Percentiles rank a stretch among this genome's conserved stretches.
phyloP scores from a whole-genome alignment of 2,113 vertebrate species.

The Mustela lutreola region DNA sequence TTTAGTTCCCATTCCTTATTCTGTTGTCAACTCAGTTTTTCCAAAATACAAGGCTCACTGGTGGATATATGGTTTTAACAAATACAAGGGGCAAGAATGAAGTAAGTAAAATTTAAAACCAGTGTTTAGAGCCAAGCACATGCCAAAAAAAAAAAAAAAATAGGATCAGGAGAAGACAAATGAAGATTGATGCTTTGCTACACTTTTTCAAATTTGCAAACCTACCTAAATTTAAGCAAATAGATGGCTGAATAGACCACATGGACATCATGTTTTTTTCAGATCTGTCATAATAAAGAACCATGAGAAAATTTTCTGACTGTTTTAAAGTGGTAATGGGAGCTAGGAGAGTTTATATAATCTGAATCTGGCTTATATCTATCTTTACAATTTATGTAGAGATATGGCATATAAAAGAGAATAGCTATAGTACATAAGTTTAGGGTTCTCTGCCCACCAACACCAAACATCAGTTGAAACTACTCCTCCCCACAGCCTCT shows the following conservation, averaged over 20 bases:
- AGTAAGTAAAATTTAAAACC: neutral
- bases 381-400: neutral
- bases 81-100: neutral
- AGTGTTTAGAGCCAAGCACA: neutral
- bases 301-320: neutral
- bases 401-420: neutral
- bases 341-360: neutral
- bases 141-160: neutral
- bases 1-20: constrained; percentile 7
- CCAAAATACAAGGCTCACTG: neutral
- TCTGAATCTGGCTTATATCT: neutral
- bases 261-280: neutral
- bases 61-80: neutral
- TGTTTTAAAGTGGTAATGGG: neutral
- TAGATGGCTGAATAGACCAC: neutral
- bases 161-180: neutral
- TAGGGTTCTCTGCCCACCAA: neutral
- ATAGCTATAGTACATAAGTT: neutral
- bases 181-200: neutral
- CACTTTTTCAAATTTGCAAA: neutral
- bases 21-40: neutral
- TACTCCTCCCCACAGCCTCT: neutral
- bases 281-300: neutral
- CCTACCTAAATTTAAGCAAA: neutral
- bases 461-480: neutral